A percentile compares a stretch with the other conserved stretches of the same genome.
These are phyloP conservation scores for Pedicia rivosa DNA, from an alignment of 2,888 invertebrate genomes.

Conservation along the genomic window DNA sequence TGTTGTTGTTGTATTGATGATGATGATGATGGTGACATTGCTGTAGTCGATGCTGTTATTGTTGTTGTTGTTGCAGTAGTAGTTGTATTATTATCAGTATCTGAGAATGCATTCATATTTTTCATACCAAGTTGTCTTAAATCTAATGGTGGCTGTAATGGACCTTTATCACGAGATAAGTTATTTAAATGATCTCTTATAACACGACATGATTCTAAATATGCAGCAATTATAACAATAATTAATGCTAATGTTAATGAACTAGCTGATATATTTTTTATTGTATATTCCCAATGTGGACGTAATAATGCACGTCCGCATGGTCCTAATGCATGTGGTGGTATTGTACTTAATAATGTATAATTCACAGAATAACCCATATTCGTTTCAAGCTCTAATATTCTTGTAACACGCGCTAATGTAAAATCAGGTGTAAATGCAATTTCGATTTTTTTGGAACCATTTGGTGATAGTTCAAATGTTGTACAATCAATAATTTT, in stretches of 20 bases:
- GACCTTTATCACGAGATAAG: slow-evolving; percentile 35
- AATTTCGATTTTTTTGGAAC: slow-evolving; percentile 62
- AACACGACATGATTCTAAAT: slow-evolving; percentile 56
- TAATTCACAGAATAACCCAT: slow-evolving; percentile 45
- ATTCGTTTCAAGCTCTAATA: slow-evolving; percentile 43
- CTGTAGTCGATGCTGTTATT: not conserved
- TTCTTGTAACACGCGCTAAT: slow-evolving; percentile 50
- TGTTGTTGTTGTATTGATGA: not conserved
- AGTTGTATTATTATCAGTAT: too few species aligned
- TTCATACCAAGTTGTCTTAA: slow-evolving; percentile 31
- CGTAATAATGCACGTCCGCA: slow-evolving; percentile 54
- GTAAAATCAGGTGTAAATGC: slow-evolving; percentile 83
- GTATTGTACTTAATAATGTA: slow-evolving; percentile 47
- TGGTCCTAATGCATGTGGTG: slow-evolving; percentile 42
- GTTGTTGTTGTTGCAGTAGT: not conserved
- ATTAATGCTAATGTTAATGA: slow-evolving; percentile 45
- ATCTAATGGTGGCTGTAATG: slow-evolving; percentile 43
- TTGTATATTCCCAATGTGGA: slow-evolving; percentile 57
- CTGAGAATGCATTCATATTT: too few species aligned
- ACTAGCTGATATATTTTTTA: slow-evolving; percentile 46
- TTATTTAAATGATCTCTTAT: slow-evolving; percentile 32
- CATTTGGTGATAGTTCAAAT: slow-evolving; percentile 55
- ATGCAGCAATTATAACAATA: slow-evolving; percentile 47
- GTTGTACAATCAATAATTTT: slow-evolving; percentile 56
- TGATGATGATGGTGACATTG: not conserved